phyloP scores from a whole-genome alignment of 64 coral and sea anemone genomes.

The Pocillopora verrucosa region DNA sequence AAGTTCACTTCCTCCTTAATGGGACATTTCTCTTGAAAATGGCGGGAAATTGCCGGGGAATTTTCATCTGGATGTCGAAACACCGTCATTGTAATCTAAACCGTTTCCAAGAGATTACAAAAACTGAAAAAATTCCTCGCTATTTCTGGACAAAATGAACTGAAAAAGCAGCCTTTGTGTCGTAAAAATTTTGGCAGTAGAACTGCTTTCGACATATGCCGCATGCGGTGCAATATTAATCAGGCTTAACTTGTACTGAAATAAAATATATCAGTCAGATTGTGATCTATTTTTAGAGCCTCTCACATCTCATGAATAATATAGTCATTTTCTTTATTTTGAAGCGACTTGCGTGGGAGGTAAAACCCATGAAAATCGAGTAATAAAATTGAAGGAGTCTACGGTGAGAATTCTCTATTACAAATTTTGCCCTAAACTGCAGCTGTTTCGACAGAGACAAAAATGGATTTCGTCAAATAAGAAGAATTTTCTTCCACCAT shows the following conservation, averaged over 20 bases:
- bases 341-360: slow-evolving; percentile 37
- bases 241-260: background rate
- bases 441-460: slow-evolving; percentile 22
- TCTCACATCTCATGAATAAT: slow-evolving; percentile 26
- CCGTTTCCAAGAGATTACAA: background rate
- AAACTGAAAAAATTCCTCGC: background rate
- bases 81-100: background rate
- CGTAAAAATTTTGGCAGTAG: background rate
- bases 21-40: background rate
- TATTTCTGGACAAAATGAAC: background rate
- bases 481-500: background rate
- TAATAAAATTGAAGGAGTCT: slow-evolving; percentile 47
- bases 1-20: background rate
- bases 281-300: slow-evolving; percentile 6
- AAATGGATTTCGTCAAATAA: background rate
- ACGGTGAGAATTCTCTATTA: slow-evolving; percentile 26
- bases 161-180: background rate
- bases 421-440: slow-evolving; percentile 27
- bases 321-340: slow-evolving; percentile 9
- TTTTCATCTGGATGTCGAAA: background rate
- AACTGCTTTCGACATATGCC: background rate
- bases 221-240: background rate
- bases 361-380: slow-evolving; percentile 37
- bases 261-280: background rate
- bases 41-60: slow-evolving; percentile 16